Conservation (phyloP, 2,888 invertebrate species). For the Drosophila anomelani region DNA sequence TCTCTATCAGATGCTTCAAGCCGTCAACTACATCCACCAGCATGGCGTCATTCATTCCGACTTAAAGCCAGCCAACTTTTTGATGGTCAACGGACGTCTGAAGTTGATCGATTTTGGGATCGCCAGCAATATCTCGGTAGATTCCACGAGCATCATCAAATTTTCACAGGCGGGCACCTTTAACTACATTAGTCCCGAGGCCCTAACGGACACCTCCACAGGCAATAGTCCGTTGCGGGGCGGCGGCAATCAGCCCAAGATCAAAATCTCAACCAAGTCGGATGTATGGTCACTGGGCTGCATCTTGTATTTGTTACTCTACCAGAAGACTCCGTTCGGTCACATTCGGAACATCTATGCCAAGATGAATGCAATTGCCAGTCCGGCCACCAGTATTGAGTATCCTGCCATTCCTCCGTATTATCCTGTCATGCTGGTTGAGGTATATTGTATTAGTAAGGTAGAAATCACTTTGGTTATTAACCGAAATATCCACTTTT, state of each 20-base stretch:
- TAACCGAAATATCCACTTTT: neutral
- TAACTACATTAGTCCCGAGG: slow-evolving; percentile 98
- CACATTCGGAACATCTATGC: slow-evolving; percentile 90
- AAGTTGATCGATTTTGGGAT: slow-evolving; percentile 99
- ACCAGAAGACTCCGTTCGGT: slow-evolving; percentile 95
- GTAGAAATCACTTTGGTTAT: neutral
- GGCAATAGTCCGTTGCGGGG: slow-evolving; percentile 84
- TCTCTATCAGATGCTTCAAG: slow-evolving; percentile 97
- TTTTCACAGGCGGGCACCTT: slow-evolving; percentile 94
- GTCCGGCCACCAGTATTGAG: slow-evolving; percentile 89
- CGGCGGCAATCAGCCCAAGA: slow-evolving; percentile 85
- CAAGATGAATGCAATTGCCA: slow-evolving; percentile 92
- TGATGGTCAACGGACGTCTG: slow-evolving; percentile 92
- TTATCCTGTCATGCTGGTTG: slow-evolving; percentile 84
- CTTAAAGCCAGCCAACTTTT: slow-evolving; percentile 98
- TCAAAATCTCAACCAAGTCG: slow-evolving; percentile 93
- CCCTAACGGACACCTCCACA: slow-evolving; percentile 88
- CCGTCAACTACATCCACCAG: slow-evolving; percentile 95
- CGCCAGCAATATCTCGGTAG: slow-evolving; percentile 93
- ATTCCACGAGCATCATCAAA: slow-evolving; percentile 95
- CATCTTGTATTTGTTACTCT: slow-evolving; percentile 96
- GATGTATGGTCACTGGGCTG: slow-evolving; percentile 99
- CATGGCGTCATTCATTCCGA: slow-evolving; percentile 98
- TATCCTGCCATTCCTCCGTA: slow-evolving; percentile 88
- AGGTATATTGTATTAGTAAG: slow-evolving; percentile 69